A percentile compares a stretch with the other conserved stretches of the same genome.
These are phyloP conservation scores for Clistopyga incitator DNA, from an alignment of 2,888 invertebrate species.

Conservation along the genomic window DNA sequence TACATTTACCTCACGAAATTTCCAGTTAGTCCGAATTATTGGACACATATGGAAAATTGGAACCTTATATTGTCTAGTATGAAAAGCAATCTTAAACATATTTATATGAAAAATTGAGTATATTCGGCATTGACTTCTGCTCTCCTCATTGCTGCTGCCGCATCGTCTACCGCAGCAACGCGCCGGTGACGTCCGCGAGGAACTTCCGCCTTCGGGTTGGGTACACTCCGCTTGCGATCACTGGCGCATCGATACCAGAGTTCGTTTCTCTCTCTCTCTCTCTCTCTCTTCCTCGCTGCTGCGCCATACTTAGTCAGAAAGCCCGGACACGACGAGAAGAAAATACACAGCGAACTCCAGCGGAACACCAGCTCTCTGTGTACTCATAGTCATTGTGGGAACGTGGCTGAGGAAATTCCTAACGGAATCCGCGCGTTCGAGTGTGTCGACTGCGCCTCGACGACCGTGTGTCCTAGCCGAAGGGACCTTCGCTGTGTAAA, in stretches of 20 bases:
- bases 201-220: conserved; percentile 64
- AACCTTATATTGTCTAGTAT: no score
- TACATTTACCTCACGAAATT: no score
- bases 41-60: no score
- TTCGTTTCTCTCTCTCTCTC: conserved; percentile 47
- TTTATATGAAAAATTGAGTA: no score
- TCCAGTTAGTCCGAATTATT: no score
- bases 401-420: conserved; percentile 77
- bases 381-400: conserved; percentile 74
- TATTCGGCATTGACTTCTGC: conserved; percentile 5
- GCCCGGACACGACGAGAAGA: conserved; percentile 55
- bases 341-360: conserved; percentile 41
- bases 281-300: conserved; percentile 59
- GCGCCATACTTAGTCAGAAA: conserved; percentile 57
- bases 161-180: conserved; percentile 63
- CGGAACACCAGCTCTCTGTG: conserved; percentile 49
- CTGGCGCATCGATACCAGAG: conserved; percentile 59
- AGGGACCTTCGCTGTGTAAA: not conserved
- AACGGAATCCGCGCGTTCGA: conserved; percentile 76
- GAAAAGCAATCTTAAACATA: no score
- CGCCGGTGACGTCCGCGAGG: conserved; percentile 51
- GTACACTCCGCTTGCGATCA: conserved; percentile 46
- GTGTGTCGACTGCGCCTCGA: conserved; percentile 64
- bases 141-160: conserved; percentile 40
- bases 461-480: conserved; percentile 35